Percentiles rank a stretch among this genome's conserved stretches.
Conservation (phyloP, 2,888 invertebrate species). For the Agriopis aurantiaria region DNA sequence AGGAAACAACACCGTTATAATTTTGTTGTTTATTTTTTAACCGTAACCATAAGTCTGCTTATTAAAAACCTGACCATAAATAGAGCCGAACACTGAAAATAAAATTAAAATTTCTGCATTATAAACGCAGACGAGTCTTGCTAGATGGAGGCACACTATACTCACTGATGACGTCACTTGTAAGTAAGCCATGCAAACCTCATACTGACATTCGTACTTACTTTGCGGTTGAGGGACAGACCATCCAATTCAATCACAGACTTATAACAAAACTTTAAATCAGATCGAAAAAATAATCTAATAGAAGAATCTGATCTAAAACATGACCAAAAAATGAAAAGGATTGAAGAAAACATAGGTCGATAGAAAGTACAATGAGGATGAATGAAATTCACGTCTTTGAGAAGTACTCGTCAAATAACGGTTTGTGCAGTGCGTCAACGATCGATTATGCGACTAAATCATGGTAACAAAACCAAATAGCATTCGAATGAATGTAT, state of each 20-base stretch:
- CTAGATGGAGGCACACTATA: not conserved
- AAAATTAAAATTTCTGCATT: not conserved
- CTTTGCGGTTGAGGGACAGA: too few species aligned
- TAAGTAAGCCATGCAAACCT: too few species aligned
- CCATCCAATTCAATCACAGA: too few species aligned
- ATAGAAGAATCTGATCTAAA: not conserved
- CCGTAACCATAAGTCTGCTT: not conserved
- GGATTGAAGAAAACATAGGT: not conserved
- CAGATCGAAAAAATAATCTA: too few species aligned
- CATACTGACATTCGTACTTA: too few species aligned
- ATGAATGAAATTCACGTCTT: not conserved
- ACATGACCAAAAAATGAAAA: conserved; percentile 2
- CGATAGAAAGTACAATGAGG: too few species aligned
- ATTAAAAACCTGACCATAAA: not conserved
- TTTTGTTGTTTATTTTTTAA: not conserved
- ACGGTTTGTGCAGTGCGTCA: not conserved
- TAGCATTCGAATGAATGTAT: not conserved
- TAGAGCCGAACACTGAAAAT: not conserved
- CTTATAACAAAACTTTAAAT: too few species aligned
- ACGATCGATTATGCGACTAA: not conserved
- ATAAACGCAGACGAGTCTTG: not conserved
- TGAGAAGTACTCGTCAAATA: not conserved
- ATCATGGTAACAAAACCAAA: not conserved
- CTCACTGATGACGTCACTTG: too few species aligned
- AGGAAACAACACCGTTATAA: conserved; percentile 28